Conservation (phyloP, 2,797 vertebrate species). For the Alfaro cultratus region DNA sequence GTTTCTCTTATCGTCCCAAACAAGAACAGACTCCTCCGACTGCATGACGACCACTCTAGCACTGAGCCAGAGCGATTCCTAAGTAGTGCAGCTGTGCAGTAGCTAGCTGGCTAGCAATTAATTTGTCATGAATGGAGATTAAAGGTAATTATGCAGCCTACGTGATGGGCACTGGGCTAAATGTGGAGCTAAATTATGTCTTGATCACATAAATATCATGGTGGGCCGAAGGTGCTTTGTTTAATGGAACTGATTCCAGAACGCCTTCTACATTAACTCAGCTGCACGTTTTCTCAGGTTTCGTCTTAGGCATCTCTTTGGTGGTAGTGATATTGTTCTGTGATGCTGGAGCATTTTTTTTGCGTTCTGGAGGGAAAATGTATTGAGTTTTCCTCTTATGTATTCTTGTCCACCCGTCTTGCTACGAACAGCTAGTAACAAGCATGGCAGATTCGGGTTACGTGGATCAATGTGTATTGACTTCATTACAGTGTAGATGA, state of each 20-base stretch:
- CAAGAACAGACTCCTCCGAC: not conserved
- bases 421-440: not conserved
- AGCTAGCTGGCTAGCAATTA: slow-evolving; percentile 11
- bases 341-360: not conserved
- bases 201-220: slow-evolving; percentile 22
- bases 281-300: slow-evolving; percentile 6
- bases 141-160: slow-evolving; percentile 17
- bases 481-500: not conserved
- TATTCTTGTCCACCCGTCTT: slow-evolving; percentile 1
- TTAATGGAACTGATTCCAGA: slow-evolving; percentile 4
- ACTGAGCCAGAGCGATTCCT: slow-evolving; percentile 10
- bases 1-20: not conserved
- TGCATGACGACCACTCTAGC: slow-evolving; percentile 1
- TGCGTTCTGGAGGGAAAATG: not conserved
- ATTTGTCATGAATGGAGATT: slow-evolving; percentile 21
- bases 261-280: slow-evolving; percentile 2
- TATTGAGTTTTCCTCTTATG: slow-evolving; percentile 17
- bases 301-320: not conserved
- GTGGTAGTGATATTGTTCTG: not conserved
- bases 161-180: slow-evolving; percentile 16
- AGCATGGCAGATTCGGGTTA: not conserved
- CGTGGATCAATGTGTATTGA: not conserved
- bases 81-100: slow-evolving; percentile 24
- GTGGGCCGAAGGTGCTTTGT: slow-evolving; percentile 17
- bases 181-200: slow-evolving; percentile 23